phyloP scores from a whole-genome alignment of 2,797 vertebrate genomes.

The Sebastes miniatus region DNA sequence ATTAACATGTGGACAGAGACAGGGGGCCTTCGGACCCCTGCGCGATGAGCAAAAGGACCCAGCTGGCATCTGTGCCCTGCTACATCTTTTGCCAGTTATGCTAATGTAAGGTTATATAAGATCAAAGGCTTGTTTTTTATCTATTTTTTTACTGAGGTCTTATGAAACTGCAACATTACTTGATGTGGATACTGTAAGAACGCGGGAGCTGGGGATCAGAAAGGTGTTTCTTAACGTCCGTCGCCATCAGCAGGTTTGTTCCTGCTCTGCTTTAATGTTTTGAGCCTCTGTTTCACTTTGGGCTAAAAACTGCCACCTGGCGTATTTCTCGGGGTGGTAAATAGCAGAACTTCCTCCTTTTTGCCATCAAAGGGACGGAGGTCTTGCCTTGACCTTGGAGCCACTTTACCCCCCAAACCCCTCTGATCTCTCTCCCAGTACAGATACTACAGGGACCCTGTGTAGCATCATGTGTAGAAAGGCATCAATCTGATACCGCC shows the following conservation, averaged over 20 bases:
- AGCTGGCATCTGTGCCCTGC: constrained; percentile 60
- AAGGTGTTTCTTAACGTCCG: background rate
- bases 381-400: constrained; percentile 64
- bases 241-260: constrained; percentile 15
- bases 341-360: constrained; percentile 39
- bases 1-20: constrained; percentile 80
- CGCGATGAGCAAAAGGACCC: constrained; percentile 58
- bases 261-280: constrained; percentile 22
- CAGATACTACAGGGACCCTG: constrained; percentile 22
- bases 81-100: constrained; percentile 50
- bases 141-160: constrained; percentile 20
- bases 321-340: constrained; percentile 42
- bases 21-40: constrained; percentile 44
- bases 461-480: constrained; percentile 17
- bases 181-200: background rate
- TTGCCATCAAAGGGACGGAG: constrained; percentile 48
- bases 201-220: background rate
- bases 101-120: constrained; percentile 38
- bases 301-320: constrained; percentile 48
- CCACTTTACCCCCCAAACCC: constrained; percentile 17
- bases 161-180: constrained; percentile 12
- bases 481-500: background rate
- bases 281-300: constrained; percentile 30
- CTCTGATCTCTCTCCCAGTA: constrained; percentile 32
- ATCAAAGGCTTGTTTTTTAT: constrained; percentile 44